phyloP scores from a whole-genome alignment of 37 sponge, comb jelly and placozoan genomes.

The Tethya wilhelma region DNA sequence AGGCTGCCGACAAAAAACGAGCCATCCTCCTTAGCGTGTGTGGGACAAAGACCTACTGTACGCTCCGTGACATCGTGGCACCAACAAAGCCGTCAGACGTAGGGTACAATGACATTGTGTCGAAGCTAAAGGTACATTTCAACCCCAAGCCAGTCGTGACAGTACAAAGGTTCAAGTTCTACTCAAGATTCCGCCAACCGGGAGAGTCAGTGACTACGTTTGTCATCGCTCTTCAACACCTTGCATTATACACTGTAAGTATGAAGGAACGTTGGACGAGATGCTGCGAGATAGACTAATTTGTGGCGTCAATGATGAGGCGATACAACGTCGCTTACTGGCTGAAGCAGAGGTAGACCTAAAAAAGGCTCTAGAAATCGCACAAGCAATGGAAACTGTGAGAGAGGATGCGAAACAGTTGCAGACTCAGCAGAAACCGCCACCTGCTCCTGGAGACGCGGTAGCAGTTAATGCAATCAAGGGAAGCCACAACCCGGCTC shows the following conservation, averaged over 20 bases:
- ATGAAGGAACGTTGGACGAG: not conserved
- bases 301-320: slow-evolving; percentile 6
- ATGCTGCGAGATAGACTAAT: slow-evolving; percentile 20
- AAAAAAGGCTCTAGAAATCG: slow-evolving; percentile 13
- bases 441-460: not conserved
- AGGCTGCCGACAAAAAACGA: slow-evolving; percentile 10
- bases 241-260: slow-evolving; percentile 9
- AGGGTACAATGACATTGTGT: slow-evolving; percentile 1
- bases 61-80: slow-evolving; percentile 3
- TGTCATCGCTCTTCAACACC: not conserved
- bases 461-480: not conserved
- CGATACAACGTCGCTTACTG: slow-evolving; percentile 4
- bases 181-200: slow-evolving; percentile 6
- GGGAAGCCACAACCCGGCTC: no score
- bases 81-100: not conserved
- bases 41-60: slow-evolving; percentile 4
- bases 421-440: not conserved
- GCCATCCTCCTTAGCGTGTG: slow-evolving; percentile 23
- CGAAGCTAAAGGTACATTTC: slow-evolving; percentile 2
- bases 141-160: slow-evolving; percentile 4
- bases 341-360: slow-evolving; percentile 7
- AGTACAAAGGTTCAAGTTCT: slow-evolving; percentile 25
- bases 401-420: not conserved
- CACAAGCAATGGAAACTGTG: slow-evolving; percentile 13
- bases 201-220: slow-evolving; percentile 13